A percentile compares a stretch with the other conserved stretches of the same genome.
phyloP scores from a whole-genome alignment of 2,113 vertebrate species.

The Pseudolaguvia tuberculata region DNA sequence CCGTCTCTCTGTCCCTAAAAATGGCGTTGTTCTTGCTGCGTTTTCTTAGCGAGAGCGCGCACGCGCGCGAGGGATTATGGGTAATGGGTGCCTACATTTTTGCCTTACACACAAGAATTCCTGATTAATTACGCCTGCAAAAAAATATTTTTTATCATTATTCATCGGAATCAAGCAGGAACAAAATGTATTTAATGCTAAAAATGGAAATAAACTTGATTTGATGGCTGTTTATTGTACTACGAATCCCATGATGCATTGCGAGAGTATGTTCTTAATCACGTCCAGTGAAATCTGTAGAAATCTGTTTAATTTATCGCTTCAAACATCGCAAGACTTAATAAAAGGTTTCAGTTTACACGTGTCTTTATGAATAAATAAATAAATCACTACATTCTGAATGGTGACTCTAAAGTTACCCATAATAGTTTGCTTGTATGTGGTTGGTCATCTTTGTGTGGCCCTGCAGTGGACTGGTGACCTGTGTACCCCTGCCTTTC shows the following conservation, averaged over 20 bases:
- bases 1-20: constrained; percentile 49
- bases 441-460: too few species aligned
- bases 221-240: neutral
- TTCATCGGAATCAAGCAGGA: neutral
- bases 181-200: neutral
- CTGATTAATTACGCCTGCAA: neutral
- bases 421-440: too few species aligned
- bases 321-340: too few species aligned
- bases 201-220: neutral
- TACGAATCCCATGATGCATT: constrained; percentile 4
- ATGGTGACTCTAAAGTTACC: too few species aligned
- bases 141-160: too few species aligned
- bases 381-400: too few species aligned
- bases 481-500: too few species aligned
- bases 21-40: constrained; percentile 69
- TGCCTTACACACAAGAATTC: neutral
- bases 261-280: neutral
- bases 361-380: too few species aligned
- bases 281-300: too few species aligned
- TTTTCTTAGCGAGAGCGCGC: constrained; percentile 57
- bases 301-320: too few species aligned
- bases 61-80: constrained; percentile 61
- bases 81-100: constrained; percentile 31
- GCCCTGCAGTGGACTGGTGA: too few species aligned
- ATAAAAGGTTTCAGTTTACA: too few species aligned